A percentile compares a stretch with the other conserved stretches of the same genome.
phyloP scores from a whole-genome alignment of 37 sponge, comb jelly and placozoan genomes.

The Halichondria panicea region DNA sequence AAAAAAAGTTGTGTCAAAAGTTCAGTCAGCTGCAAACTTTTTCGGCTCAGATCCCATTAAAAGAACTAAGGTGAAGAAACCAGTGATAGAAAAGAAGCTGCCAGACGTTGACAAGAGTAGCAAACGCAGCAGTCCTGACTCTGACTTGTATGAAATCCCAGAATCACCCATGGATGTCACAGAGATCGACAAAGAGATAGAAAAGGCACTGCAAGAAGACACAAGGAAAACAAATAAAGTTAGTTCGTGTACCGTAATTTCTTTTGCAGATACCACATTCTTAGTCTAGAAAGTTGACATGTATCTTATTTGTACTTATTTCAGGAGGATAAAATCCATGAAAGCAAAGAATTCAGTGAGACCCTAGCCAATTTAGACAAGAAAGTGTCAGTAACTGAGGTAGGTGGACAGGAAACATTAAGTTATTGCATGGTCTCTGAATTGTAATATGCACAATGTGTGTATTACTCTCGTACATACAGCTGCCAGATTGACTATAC shows the following conservation, averaged over 20 bases:
- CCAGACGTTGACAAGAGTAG: neutral
- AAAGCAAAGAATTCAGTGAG: conserved; percentile 12
- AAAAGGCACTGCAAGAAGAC: conserved; percentile 9
- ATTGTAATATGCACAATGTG: too few relatives aligned
- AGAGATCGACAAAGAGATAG: neutral
- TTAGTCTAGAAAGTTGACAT: conserved; percentile 1
- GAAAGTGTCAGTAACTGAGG: neutral
- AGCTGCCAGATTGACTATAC: too few relatives aligned
- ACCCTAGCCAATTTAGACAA: neutral
- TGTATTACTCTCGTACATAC: too few relatives aligned
- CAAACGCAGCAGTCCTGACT: neutral
- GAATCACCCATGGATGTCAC: conserved; percentile 9
- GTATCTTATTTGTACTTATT: neutral
- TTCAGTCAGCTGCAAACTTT: conserved; percentile 26
- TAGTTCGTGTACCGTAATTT: too few relatives aligned
- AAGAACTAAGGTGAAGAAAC: conserved; percentile 6
- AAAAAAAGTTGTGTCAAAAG: neutral
- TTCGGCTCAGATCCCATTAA: conserved; percentile 69
- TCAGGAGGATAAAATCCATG: conserved; percentile 17
- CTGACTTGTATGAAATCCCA: neutral
- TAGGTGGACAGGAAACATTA: too few relatives aligned
- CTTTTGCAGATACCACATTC: too few relatives aligned
- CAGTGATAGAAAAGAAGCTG: neutral
- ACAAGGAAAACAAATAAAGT: too few relatives aligned
- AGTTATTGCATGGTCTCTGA: too few relatives aligned